These are phyloP conservation scores for Eulemur albifrons DNA, from an alignment of 2,797 vertebrate species.

Conservation along the genomic window DNA sequence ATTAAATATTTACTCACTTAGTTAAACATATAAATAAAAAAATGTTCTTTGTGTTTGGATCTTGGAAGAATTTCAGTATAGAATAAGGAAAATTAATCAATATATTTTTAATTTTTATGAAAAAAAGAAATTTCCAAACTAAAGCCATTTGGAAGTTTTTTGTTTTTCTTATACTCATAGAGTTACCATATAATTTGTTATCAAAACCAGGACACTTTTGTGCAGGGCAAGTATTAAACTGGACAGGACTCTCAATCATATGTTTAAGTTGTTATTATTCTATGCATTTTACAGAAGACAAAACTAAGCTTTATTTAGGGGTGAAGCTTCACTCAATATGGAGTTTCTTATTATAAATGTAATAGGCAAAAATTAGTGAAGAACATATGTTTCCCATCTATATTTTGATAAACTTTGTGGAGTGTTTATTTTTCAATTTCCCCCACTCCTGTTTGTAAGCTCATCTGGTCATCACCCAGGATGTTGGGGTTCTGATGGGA, in stretches of 20 bases:
- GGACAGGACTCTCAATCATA: not conserved
- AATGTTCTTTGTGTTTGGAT: not conserved
- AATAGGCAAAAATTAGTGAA: not conserved
- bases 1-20: not conserved
- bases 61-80: not conserved
- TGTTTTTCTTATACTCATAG: not conserved
- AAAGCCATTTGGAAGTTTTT: not conserved
- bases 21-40: not conserved
- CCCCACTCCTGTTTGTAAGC: accelerated
- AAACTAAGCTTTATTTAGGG: not conserved
- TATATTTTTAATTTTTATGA: not conserved
- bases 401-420: not conserved
- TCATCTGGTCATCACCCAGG: not conserved
- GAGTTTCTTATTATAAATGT: not conserved
- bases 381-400: not conserved
- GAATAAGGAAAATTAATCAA: constrained; percentile 4
- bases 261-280: not conserved
- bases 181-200: not conserved
- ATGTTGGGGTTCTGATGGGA: not conserved
- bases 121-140: not conserved
- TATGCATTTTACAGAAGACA: not conserved
- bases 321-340: not conserved
- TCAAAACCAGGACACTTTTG: not conserved
- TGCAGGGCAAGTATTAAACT: not conserved
- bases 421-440: not conserved